Evolutionary conservation across 2,888 invertebrate species (phyloP).

Genomic region (Tetrapedia diversipes): DNA sequence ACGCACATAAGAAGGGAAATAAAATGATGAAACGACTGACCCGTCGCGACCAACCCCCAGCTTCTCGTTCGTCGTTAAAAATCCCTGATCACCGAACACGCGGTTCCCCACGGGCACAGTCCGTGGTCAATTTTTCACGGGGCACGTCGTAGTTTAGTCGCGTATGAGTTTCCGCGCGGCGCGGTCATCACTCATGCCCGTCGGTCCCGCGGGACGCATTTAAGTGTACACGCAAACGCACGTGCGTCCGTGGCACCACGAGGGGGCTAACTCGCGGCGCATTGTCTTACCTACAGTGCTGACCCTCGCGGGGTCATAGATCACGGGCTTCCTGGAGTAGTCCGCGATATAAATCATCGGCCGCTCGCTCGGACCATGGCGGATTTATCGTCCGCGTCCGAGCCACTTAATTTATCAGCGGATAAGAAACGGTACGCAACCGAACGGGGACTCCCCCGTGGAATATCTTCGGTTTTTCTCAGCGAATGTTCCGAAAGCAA

Average conservation of each 20-base stretch:
- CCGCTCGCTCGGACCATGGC: slow-evolving; percentile 70
- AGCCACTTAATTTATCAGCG: slow-evolving; percentile 77
- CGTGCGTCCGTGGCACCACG: slow-evolving; percentile 51
- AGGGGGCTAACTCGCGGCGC: slow-evolving; percentile 42
- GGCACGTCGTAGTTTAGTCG: slow-evolving; percentile 37
- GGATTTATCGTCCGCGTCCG: slow-evolving; percentile 75
- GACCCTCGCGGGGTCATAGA: slow-evolving; percentile 73
- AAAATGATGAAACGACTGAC: not conserved
- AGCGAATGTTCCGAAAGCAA: not conserved
- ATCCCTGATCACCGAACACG: not conserved
- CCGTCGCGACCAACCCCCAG: not conserved
- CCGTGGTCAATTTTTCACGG: slow-evolving; percentile 58
- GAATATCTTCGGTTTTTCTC: slow-evolving; percentile 35
- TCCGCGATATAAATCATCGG: slow-evolving; percentile 76
- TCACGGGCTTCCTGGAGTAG: slow-evolving; percentile 72
- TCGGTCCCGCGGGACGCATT: slow-evolving; percentile 51
- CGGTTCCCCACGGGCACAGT: slow-evolving; percentile 26
- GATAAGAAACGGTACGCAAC: slow-evolving; percentile 64
- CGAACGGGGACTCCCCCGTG: slow-evolving; percentile 38
- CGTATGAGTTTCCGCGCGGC: slow-evolving; percentile 41
- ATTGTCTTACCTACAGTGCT: slow-evolving; percentile 74
- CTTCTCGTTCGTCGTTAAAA: slow-evolving; percentile 6
- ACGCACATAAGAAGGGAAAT: not conserved
- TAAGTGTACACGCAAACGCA: slow-evolving; percentile 64
- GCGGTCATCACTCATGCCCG: slow-evolving; percentile 56